Evolutionary conservation across 92 coral and sea anemone genomes (phyloP).

Genomic region (Umimayanthus kanabou): DNA sequence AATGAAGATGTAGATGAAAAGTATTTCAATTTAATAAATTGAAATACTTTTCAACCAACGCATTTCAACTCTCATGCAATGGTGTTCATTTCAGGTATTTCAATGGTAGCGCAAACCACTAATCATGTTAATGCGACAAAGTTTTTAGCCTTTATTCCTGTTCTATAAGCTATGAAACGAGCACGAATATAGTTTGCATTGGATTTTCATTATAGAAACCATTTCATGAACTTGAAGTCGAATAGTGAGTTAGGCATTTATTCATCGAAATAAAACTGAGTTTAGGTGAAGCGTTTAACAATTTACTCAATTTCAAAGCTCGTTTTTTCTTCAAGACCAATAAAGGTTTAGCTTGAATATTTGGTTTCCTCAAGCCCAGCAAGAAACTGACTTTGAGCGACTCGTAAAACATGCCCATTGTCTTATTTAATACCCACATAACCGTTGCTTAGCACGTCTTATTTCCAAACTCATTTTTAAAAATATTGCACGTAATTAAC

Average conservation of each 20-base stretch:
- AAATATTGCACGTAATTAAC: slow-evolving; percentile 25
- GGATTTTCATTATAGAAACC: too few species aligned
- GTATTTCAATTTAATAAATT: too few species aligned
- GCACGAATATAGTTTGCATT: not conserved
- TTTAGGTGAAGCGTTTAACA: not conserved
- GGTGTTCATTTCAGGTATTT: not conserved
- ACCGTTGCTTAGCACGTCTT: slow-evolving; percentile 25
- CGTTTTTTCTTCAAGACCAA: not conserved
- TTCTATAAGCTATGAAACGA: not conserved
- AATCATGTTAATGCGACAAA: not conserved
- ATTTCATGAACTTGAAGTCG: not conserved
- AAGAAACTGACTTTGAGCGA: not conserved
- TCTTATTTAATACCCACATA: not conserved
- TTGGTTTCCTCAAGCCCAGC: not conserved
- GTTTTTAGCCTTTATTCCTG: too few species aligned
- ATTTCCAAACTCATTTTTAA: slow-evolving; percentile 12
- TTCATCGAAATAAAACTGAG: not conserved
- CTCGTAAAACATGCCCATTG: not conserved
- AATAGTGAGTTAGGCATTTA: not conserved
- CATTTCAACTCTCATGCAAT: not conserved
- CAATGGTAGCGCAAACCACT: not conserved
- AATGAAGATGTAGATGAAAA: too few species aligned
- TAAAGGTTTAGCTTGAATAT: not conserved
- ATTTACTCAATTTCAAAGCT: not conserved
- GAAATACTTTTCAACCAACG: too few species aligned